Conservation (phyloP, 1,140 invertebrate species). For the Caenorhabditis inopinata region DNA sequence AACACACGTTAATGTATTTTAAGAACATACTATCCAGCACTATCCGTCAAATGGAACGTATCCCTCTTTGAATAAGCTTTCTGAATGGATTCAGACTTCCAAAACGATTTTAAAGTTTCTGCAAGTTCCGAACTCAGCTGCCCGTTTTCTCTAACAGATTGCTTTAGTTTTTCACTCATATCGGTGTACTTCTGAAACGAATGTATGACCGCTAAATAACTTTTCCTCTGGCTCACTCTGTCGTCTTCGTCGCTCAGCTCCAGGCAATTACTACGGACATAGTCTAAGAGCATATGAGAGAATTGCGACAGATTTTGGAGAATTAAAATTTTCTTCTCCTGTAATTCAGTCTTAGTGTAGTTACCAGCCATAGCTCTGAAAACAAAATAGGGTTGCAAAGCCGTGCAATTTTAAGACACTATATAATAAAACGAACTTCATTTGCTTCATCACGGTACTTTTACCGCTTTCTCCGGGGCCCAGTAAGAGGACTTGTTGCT, state of each 20-base stretch:
- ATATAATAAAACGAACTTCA: constrained; percentile 51
- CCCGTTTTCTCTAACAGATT: constrained; percentile 52
- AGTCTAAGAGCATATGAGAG: background rate
- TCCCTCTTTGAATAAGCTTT: constrained; percentile 44
- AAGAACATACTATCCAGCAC: constrained; percentile 57
- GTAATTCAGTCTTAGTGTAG: background rate
- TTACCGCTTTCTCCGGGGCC: constrained; percentile 64
- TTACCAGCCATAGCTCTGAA: constrained; percentile 8
- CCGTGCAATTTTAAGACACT: background rate
- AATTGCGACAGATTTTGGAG: background rate
- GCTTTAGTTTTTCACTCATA: background rate
- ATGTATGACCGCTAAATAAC: too few relatives aligned
- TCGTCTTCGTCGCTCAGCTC: background rate
- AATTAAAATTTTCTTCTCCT: background rate
- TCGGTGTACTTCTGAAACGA: background rate
- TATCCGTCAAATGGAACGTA: constrained; percentile 63
- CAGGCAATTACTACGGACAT: background rate
- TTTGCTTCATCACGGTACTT: constrained; percentile 63
- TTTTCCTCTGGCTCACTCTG: too few relatives aligned
- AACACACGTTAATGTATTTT: background rate
- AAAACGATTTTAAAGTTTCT: constrained; percentile 55
- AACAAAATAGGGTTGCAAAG: background rate
- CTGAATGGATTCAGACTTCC: constrained; percentile 53
- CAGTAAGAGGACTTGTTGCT: constrained; percentile 29
- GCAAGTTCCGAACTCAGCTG: constrained; percentile 53